phyloP scores from a whole-genome alignment of 2,797 vertebrate species.

The Coccyzus lansbergi region DNA sequence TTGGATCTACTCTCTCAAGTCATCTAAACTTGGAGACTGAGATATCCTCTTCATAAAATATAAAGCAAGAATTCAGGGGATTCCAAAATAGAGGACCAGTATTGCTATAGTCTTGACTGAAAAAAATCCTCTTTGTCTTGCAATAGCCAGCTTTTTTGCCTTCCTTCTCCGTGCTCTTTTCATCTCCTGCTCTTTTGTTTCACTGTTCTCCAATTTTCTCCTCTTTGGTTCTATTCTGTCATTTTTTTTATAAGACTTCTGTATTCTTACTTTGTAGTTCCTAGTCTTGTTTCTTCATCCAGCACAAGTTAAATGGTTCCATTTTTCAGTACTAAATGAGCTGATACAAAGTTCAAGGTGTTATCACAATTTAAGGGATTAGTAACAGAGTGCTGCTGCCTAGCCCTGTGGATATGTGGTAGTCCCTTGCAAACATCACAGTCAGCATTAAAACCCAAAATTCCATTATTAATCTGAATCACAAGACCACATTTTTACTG shows the following conservation, averaged over 20 bases:
- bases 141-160: background rate
- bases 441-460: background rate
- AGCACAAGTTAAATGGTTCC: background rate
- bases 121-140: background rate
- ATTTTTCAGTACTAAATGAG: background rate
- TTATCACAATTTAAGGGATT: background rate
- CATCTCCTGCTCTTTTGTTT: background rate
- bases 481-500: background rate
- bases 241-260: background rate
- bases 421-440: background rate
- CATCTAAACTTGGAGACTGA: background rate
- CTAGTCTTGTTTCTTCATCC: background rate
- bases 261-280: background rate
- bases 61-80: background rate
- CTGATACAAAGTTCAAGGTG: background rate
- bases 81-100: background rate
- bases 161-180: background rate
- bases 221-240: background rate
- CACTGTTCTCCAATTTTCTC: background rate
- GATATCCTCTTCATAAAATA: background rate
- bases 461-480: background rate
- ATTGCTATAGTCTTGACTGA: background rate
- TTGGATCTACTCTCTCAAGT: background rate
- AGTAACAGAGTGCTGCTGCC: background rate
- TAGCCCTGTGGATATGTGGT: background rate